Percentiles rank a stretch among this genome's conserved stretches.
Conservation (phyloP, 1,140 invertebrate genomes). For the Papilio polyxenes region DNA sequence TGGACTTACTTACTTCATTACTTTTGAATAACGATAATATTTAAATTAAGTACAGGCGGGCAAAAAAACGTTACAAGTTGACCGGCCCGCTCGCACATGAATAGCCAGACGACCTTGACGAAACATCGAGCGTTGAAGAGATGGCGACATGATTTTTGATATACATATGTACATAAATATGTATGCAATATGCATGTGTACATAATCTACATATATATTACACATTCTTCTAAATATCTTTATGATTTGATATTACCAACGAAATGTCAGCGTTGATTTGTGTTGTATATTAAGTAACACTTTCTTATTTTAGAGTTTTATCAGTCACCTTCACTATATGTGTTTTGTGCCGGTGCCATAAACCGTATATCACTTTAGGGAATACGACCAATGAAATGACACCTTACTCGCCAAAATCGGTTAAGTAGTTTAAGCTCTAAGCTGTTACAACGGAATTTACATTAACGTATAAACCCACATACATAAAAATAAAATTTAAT, state of each 20-base stretch:
- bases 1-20: background rate
- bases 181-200: background rate
- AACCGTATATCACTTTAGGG: no score
- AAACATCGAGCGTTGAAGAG: background rate
- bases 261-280: background rate
- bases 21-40: background rate
- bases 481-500: no score
- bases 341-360: no score
- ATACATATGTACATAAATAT: background rate
- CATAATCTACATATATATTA: background rate
- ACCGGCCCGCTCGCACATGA: background rate
- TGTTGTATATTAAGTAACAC: no score
- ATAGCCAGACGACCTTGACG: conserved; percentile 5
- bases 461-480: no score
- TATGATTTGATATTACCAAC: background rate
- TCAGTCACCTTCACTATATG: no score
- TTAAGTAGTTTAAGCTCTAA: no score
- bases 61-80: conserved; percentile 14
- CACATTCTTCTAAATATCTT: background rate
- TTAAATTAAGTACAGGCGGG: background rate
- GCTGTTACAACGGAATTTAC: no score
- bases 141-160: background rate
- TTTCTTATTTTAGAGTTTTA: no score
- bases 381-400: no score
- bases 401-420: no score